phyloP scores from a whole-genome alignment of 2,113 vertebrate genomes.

The Colossoma macropomum region DNA sequence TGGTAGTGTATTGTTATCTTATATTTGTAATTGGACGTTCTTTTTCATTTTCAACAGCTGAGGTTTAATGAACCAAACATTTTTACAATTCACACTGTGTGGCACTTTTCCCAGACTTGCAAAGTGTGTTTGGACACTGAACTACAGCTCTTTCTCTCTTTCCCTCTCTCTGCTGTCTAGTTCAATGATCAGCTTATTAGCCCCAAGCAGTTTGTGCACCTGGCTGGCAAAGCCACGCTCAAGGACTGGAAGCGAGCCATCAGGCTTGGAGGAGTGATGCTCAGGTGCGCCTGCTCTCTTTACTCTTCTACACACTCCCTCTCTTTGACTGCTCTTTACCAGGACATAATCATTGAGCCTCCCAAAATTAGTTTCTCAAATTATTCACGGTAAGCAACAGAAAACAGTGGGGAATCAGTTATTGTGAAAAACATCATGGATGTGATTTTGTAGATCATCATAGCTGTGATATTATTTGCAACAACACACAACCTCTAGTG shows the following conservation, averaged over 20 bases:
- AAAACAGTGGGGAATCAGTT: too few relatives aligned
- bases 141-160: not conserved
- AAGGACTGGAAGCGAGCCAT: slow-evolving; percentile 99
- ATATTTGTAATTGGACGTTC: not conserved
- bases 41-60: not conserved
- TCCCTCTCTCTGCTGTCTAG: slow-evolving; percentile 66
- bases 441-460: too few relatives aligned
- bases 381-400: too few relatives aligned
- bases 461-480: too few relatives aligned
- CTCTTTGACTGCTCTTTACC: not conserved
- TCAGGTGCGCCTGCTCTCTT: slow-evolving; percentile 79
- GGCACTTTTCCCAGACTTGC: not conserved
- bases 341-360: too few relatives aligned
- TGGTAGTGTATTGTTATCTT: not conserved
- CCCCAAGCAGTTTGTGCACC: slow-evolving; percentile 96
- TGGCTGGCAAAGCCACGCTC: slow-evolving; percentile 94
- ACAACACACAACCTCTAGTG: too few relatives aligned
- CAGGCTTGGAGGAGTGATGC: slow-evolving; percentile 93
- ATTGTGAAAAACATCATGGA: too few relatives aligned
- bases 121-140: not conserved
- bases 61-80: not conserved
- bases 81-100: not conserved
- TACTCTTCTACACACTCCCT: not conserved
- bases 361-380: too few relatives aligned
- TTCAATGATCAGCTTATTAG: slow-evolving; percentile 96